Evolutionary conservation across 2,797 vertebrate genomes (phyloP).

Genomic region (Ceyx erithaca): DNA sequence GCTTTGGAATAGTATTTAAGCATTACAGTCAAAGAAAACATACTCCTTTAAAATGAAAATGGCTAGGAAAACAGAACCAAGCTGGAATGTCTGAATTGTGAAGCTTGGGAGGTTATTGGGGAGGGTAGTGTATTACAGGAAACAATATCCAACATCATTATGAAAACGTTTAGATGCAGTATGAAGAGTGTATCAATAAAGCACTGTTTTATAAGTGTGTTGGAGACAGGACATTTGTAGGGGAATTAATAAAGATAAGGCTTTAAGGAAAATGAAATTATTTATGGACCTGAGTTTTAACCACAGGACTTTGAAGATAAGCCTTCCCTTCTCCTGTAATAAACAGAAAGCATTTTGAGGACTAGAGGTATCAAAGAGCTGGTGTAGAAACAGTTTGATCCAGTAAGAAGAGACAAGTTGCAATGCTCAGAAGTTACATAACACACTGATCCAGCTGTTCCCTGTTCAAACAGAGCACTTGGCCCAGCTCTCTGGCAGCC

Average conservation of each 20-base stretch:
- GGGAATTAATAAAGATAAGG: neutral
- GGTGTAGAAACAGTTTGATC: neutral
- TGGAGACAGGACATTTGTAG: neutral
- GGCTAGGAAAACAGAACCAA: neutral
- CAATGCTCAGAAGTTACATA: slow-evolving; percentile 39
- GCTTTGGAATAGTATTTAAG: slow-evolving; percentile 29
- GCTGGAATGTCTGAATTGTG: neutral
- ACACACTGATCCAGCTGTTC: slow-evolving; percentile 58
- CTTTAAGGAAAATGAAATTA: neutral
- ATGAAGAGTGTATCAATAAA: neutral
- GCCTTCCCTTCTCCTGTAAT: neutral
- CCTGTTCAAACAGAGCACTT: slow-evolving; percentile 63
- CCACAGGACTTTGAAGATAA: neutral
- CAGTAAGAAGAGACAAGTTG: slow-evolving; percentile 7
- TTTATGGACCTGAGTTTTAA: neutral
- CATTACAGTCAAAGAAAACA: slow-evolving; percentile 28
- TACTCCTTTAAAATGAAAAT: slow-evolving; percentile 8
- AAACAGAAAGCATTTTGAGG: neutral
- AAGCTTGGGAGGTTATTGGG: neutral
- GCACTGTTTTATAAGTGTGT: neutral
- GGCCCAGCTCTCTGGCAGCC: slow-evolving; percentile 56
- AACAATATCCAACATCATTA: neutral
- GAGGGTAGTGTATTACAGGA: neutral
- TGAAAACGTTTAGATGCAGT: neutral
- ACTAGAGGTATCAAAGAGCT: neutral